Base-by-base conservation (phyloP, 1,140 invertebrate genomes). In the Euura lappo region DNA sequence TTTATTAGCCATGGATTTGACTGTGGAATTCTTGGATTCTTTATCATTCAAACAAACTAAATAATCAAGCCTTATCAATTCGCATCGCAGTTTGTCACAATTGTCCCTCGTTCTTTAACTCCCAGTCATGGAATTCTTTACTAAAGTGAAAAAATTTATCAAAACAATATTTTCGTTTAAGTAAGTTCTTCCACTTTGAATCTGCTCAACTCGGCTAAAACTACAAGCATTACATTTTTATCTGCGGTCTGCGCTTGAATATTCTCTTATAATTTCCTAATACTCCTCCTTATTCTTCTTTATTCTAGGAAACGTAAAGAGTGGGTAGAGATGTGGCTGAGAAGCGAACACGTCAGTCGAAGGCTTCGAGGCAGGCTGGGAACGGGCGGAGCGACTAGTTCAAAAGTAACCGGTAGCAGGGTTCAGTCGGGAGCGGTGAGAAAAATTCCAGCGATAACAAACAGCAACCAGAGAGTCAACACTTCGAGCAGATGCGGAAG, bases 321-420 rank as follows among this genome's bases (percentile, higher is more conserved):
- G 84, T 60, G n/a, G 67, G 13, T 66, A 69, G 72, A 71, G 68
- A 78, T 78, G 87, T 88, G 87, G 87, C 77, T 88, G 71, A 78
- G 87, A 83, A 88, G 87, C 70, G 86, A 87, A 71, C 85, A 87
- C 77, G 80, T 85, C 47, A 82, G 85, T 73, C 79, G 87, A 77
- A 85, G 86, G 79, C 85, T 88, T 74, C 84, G 87, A 65, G 85
- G 85, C 71, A 84, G 87, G 76, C 76, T 88, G 47, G 75, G 75
- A 45, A 79, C 81, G 69, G 74, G 80, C 43, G 75, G 74, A 73
- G 75, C 77, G 66, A 51, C 79, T 68, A 68, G 75, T 43, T 78
- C 73, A 44, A 87, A 86, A 76, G 74, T 80, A 74, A 74, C 79
- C 7, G 75, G 75, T 67, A 79, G 83, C 60, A 73, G 84, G 72